Base-by-base conservation (phyloP, 2,888 invertebrate genomes). In the Phyto melanocephala region DNA sequence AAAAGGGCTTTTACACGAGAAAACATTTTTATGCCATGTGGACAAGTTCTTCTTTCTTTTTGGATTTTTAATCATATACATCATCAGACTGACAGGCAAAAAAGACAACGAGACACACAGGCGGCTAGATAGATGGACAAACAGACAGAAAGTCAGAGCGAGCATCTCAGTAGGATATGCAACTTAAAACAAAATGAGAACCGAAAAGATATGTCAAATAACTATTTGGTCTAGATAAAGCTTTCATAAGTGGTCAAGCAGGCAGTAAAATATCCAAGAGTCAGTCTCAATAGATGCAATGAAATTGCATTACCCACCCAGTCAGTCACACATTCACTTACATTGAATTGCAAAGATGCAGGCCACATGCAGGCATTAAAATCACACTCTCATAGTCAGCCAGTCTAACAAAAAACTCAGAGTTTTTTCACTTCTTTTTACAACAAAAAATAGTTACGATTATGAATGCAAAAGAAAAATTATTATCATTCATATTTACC, bases 121-220 rank as follows among this genome's bases (percentile, higher is more conserved):
- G 56, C 65, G 65, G 47, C 56, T 65, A 17, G 11, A 28, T 52
- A 63, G 33, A 54, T 7, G 45, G 58, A 67, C n/a, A 13, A n/a
- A 47, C 17, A 68, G 35, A 54, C 35, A 62, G 42, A 8, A 13
- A 40, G 33, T 47, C 50, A 54, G 20, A 62, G 13, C 17, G 20
- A 62, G 13, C 17, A 50, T 24, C 60, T 47, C 37, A n/a, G 40
- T 68, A 70, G 54, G 35, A 56, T 70, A 62, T 45, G 24, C 60
- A 77, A 63, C 37, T 13, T 54, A 6, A 45, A 3, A 62, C 62
- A 47, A 11, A 22, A 70, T 67, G 45, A 60, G 37, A 54, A n/a
- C 37, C 62, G 24, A 60, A 67, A 77, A 68, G 67, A 72, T 72
- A 35, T 68, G 81, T 67, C 81, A 81, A 67, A 76, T 62, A 60